A percentile compares a stretch with the other conserved stretches of the same genome.
phyloP scores from a whole-genome alignment of 1,140 invertebrate genomes.

The Monomorium pharaonis region DNA sequence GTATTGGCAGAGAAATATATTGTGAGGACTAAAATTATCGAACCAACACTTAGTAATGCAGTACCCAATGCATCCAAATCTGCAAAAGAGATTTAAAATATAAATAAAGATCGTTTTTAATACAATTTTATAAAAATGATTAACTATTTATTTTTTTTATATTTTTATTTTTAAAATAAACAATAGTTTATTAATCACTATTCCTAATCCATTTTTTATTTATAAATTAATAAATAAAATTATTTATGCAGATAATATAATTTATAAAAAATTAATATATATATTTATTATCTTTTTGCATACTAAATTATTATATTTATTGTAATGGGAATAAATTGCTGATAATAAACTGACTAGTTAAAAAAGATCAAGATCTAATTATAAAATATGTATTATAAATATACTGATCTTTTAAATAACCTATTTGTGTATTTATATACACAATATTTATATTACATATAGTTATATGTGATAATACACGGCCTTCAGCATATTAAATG shows the following conservation, averaged over 20 bases:
- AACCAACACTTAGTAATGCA: slow-evolving; percentile 71
- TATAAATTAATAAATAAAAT: neutral
- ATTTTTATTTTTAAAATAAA: neutral
- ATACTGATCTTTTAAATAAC: neutral
- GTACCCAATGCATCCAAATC: slow-evolving; percentile 75
- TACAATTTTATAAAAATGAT: neutral
- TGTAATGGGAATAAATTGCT: too few relatives aligned
- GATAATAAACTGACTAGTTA: too few relatives aligned
- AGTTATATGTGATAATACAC: neutral
- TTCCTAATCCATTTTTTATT: neutral
- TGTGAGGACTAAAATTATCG: slow-evolving; percentile 72
- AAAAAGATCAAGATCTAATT: too few relatives aligned
- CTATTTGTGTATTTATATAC: neutral
- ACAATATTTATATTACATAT: too few relatives aligned
- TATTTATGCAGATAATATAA: neutral
- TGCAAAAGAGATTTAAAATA: slow-evolving; percentile 62
- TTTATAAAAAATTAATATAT: neutral
- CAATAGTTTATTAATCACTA: neutral
- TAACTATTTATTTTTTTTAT: neutral
- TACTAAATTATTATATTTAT: too few relatives aligned
- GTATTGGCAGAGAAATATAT: slow-evolving; percentile 77
- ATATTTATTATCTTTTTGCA: neutral
- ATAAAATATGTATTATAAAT: too few relatives aligned
- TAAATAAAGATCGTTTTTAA: neutral
- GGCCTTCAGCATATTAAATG: neutral